Base-by-base conservation (phyloP, 2,888 invertebrate species). In the Ellobium chinense region DNA sequence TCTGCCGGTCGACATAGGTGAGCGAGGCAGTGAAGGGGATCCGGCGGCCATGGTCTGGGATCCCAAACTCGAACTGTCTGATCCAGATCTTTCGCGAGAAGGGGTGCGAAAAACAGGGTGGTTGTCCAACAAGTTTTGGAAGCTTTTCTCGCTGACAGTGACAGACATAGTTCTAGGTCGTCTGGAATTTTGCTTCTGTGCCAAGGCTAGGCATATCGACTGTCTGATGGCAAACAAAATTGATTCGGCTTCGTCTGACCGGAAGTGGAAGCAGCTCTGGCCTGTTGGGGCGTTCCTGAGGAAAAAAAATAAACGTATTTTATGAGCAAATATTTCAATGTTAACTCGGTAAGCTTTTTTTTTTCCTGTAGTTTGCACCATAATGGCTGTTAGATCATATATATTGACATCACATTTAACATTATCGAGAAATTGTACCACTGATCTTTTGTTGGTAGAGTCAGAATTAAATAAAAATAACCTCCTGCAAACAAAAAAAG, bases 231-330 rank as follows among this genome's bases (percentile, higher is more conserved):
- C 78, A 21, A 24, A 36, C 31, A 78, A 31, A 46, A 78, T 78
- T 1, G 70, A 46, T 46, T 24, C 34, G 21, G 78, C 70, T 14
- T 78, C 78, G 12, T 70, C 27, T 4, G 68, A 70, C 1, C n/a
- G 37, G 24, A 78, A 78, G 18, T 36, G 24, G 39, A 78, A 70
- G 21, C 24, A 54, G 36, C 70, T 78, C n/a, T 78, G 70, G n/a
- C 70, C 78, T 0, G 78, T 78, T 46, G 78, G 78, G n/a, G 70
- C 5, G 21, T 78, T 70, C 24, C 78, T 78, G 56, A 7, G 24
- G 54, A 60, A 60, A 24, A 46, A 27, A 29, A 46, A 46, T 46
- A 12, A 12, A 46, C 18, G 46, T 46, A 46, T 46, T 46, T 46
- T 46, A 46, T 46, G 18, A 7, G 18, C 7, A 46, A 7, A 46